phyloP scores from a whole-genome alignment of 2,888 invertebrate genomes.

The Pimpla rufipes region DNA sequence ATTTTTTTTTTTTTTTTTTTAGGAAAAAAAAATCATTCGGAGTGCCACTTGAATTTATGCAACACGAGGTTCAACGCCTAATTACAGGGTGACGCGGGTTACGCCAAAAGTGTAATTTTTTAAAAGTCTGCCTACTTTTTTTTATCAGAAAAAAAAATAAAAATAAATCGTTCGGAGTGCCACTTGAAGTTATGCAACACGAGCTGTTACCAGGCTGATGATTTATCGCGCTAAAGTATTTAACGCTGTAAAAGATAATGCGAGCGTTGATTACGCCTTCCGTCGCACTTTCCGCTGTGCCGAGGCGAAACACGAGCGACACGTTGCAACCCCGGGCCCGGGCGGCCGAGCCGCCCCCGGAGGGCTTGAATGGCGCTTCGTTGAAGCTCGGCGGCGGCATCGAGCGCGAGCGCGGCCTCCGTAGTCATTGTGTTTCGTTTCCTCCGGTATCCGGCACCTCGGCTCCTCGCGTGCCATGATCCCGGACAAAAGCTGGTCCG shows the following conservation, averaged over 20 bases:
- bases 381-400: conserved; percentile 47
- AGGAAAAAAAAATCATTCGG: too few relatives aligned
- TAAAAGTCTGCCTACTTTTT: too few relatives aligned
- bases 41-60: too few relatives aligned
- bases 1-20: too few relatives aligned
- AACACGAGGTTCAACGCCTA: too few relatives aligned
- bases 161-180: too few relatives aligned
- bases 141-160: too few relatives aligned
- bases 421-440: conserved; percentile 51
- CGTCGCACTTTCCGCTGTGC: conserved; percentile 1
- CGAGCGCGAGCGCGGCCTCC: not conserved
- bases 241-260: conserved; percentile 28
- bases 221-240: conserved; percentile 23
- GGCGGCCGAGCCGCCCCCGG: not conserved
- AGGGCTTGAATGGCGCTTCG: conserved; percentile 17
- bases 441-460: conserved; percentile 36
- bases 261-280: conserved; percentile 3
- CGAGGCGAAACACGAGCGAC: conserved; percentile 7
- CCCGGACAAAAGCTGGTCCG: conserved; percentile 45
- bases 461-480: conserved; percentile 37
- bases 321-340: not conserved
- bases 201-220: too few relatives aligned
- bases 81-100: too few relatives aligned
- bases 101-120: too few relatives aligned
- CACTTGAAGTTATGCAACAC: too few relatives aligned